These are phyloP conservation scores for Drosophila biarmipes DNA, from an alignment of 1,140 invertebrate species.

Conservation along the genomic window DNA sequence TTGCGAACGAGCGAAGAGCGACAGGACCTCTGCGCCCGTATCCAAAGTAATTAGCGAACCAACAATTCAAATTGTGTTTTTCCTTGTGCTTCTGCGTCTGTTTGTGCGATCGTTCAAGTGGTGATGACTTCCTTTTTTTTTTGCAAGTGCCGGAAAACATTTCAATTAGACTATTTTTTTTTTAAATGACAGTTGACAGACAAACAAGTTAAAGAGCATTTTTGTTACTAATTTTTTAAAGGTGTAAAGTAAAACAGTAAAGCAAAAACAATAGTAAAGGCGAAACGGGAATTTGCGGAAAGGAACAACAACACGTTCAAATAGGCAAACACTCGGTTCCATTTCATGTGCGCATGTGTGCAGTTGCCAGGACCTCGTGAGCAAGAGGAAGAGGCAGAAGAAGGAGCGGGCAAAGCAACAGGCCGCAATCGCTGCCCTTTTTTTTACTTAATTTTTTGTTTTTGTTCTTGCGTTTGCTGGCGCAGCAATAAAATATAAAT, in stretches of 20 bases:
- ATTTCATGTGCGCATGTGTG: slow-evolving; percentile 10
- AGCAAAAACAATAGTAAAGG: background rate
- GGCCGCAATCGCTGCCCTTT: slow-evolving; percentile 15
- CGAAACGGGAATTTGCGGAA: background rate
- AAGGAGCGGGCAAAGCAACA: slow-evolving; percentile 21
- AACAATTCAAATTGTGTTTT: background rate
- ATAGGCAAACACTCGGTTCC: slow-evolving; percentile 21
- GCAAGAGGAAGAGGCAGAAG: background rate
- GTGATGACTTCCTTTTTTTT: background rate
- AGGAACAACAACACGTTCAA: slow-evolving; percentile 23
- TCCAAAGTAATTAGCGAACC: slow-evolving; percentile 20
- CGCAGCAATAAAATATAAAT: slow-evolving; percentile 67
- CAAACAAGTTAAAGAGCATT: background rate
- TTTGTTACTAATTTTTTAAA: slow-evolving; percentile 2
- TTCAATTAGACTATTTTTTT: background rate
- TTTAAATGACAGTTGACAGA: background rate
- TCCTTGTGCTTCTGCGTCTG: background rate
- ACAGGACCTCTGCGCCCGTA: slow-evolving; percentile 33
- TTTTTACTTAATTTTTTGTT: slow-evolving; percentile 8
- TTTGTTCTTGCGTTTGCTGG: slow-evolving; percentile 44
- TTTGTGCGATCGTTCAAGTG: background rate
- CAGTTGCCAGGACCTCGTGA: slow-evolving; percentile 11
- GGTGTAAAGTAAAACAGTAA: slow-evolving; percentile 10
- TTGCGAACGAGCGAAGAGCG: slow-evolving; percentile 24
- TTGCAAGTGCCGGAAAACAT: background rate